phyloP scores from a whole-genome alignment of 2,113 vertebrate species.

The Peromyscus polionotus region DNA sequence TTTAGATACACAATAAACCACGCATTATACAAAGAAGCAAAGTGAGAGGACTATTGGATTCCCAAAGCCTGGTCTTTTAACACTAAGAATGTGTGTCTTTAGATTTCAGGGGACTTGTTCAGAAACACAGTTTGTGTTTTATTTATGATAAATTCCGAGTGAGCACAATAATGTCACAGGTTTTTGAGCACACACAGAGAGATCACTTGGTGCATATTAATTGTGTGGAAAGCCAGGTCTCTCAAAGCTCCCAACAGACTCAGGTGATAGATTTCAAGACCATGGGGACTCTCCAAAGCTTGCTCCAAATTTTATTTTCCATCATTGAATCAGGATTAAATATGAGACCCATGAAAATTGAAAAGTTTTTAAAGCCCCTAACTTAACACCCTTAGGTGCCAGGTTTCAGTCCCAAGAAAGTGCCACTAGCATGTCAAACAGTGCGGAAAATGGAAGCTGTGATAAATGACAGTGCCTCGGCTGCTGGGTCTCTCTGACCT shows the following conservation, averaged over 20 bases:
- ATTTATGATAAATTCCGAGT: constrained; percentile 27
- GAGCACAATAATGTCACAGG: neutral
- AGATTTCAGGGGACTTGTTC: neutral
- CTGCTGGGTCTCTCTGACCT: constrained; percentile 80
- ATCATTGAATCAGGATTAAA: constrained; percentile 53
- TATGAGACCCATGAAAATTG: constrained; percentile 1
- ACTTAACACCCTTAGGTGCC: constrained; percentile 49
- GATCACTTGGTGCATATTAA: neutral
- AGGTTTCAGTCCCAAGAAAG: constrained; percentile 63
- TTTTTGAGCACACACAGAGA: constrained; percentile 12
- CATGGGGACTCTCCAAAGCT: constrained; percentile 10
- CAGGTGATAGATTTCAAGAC: constrained; percentile 23
- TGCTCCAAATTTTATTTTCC: constrained; percentile 2
- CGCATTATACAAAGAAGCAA: neutral
- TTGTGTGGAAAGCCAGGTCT: constrained; percentile 2
- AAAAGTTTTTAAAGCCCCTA: constrained; percentile 68
- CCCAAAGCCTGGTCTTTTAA: constrained; percentile 6
- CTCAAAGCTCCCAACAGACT: neutral
- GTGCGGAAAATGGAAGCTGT: constrained; percentile 71
- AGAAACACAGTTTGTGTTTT: constrained; percentile 20
- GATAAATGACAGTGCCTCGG: constrained; percentile 70
- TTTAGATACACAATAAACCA: neutral
- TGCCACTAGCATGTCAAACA: constrained; percentile 57
- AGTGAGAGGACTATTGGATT: neutral
- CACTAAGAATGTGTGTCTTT: neutral